A percentile compares a stretch with the other conserved stretches of the same genome.
Evolutionary conservation across 1,140 invertebrate species (phyloP).

Genomic region (Lordiphosa stackelbergi): DNA sequence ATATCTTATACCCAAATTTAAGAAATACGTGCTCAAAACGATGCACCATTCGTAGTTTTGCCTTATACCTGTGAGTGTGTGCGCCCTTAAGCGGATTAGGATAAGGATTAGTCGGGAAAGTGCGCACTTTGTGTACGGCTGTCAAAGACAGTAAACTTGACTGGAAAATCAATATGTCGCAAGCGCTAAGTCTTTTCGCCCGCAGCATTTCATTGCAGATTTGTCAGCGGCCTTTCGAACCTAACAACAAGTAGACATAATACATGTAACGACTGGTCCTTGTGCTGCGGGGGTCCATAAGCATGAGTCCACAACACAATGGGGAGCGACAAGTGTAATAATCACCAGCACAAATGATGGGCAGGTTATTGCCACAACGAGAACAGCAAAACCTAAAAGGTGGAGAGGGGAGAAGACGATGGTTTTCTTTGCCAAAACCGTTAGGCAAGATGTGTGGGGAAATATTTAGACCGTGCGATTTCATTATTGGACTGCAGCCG

Average conservation of each 20-base stretch:
- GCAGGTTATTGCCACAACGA: background rate
- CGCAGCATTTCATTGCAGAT: constrained; percentile 23
- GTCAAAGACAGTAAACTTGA: constrained; percentile 19
- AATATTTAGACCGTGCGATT: too few relatives aligned
- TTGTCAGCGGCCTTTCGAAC: constrained; percentile 4
- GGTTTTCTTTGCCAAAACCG: too few relatives aligned
- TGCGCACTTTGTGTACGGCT: background rate
- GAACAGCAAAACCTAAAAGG: background rate
- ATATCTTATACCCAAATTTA: too few relatives aligned
- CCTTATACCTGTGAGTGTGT: too few relatives aligned
- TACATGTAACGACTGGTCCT: background rate
- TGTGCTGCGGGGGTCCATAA: constrained; percentile 3
- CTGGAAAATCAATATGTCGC: constrained; percentile 14
- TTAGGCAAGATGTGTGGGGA: too few relatives aligned
- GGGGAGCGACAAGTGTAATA: constrained; percentile 43
- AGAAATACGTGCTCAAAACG: too few relatives aligned
- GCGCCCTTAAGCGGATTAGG: constrained; percentile 22
- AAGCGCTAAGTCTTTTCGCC: background rate
- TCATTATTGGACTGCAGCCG: too few relatives aligned
- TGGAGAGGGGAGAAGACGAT: too few relatives aligned
- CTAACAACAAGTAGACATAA: constrained; percentile 30
- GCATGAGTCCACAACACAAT: constrained; percentile 19
- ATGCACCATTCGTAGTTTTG: too few relatives aligned
- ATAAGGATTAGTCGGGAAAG: constrained; percentile 5
- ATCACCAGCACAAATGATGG: constrained; percentile 20